A percentile compares a stretch with the other conserved stretches of the same genome.
Evolutionary conservation across 2,113 vertebrate genomes (phyloP).

Genomic region (Cephalopholis sonnerati): DNA sequence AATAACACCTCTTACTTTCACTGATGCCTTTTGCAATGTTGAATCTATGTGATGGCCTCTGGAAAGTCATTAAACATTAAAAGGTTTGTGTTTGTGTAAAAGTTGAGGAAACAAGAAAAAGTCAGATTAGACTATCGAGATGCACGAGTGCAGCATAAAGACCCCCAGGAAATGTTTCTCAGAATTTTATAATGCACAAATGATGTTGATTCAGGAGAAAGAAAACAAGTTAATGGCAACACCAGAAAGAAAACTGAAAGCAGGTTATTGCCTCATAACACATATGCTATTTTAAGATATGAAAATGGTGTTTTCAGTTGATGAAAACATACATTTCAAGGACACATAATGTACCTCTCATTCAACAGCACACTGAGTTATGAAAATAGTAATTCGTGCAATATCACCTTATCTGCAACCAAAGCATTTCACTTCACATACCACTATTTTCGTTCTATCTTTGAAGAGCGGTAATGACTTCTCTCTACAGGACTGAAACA

Average conservation of each 20-base stretch:
- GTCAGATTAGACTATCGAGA: not conserved
- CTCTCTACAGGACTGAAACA: conserved; percentile 46
- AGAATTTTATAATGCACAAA: not conserved
- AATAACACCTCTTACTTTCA: conserved; percentile 10
- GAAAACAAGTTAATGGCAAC: conserved; percentile 2
- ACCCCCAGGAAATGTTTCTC: conserved; percentile 1
- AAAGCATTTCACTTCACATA: conserved; percentile 28
- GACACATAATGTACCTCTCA: not conserved
- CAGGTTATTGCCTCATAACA: conserved; percentile 26
- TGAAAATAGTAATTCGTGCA: conserved; percentile 22
- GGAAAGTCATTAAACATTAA: conserved; percentile 15
- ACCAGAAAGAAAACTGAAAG: conserved; percentile 6
- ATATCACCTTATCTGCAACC: conserved; percentile 41
- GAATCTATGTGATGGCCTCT: not conserved
- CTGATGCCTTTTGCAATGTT: conserved; percentile 20
- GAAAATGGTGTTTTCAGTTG: conserved; percentile 22
- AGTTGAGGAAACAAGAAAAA: not conserved
- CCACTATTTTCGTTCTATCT: conserved; percentile 31
- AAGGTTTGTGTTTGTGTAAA: not conserved
- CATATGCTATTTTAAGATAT: conserved; percentile 21
- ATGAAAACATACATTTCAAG: conserved; percentile 42
- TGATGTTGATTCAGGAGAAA: conserved; percentile 22
- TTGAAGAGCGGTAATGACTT: conserved; percentile 52
- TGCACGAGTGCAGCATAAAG: not conserved
- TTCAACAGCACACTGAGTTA: conserved; percentile 35